Conservation (phyloP, 1,140 invertebrate species). For the Micrasema longulum region DNA sequence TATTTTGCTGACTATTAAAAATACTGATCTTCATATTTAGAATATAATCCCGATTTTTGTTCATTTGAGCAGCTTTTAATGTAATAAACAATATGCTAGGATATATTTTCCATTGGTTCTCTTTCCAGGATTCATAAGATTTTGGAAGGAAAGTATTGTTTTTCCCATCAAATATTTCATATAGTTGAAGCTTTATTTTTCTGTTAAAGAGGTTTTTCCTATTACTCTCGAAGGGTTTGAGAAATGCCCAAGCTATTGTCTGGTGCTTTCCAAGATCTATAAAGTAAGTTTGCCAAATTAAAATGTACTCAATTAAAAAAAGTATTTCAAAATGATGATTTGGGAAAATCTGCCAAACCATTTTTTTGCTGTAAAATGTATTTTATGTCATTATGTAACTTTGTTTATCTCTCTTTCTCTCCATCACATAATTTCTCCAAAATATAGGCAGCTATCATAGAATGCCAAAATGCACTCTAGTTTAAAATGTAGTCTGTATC, state of each 20-base stretch:
- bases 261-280: conserved; percentile 51
- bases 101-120: conserved; percentile 57
- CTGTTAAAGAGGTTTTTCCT: conserved; percentile 53
- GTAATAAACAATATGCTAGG: conserved; percentile 57
- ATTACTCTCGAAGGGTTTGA: conserved; percentile 55
- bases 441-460: no score
- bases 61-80: conserved; percentile 50
- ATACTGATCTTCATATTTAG: conserved; percentile 52
- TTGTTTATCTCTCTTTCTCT: no score
- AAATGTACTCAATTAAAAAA: no score
- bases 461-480: no score
- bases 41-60: conserved; percentile 33
- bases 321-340: no score
- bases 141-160: conserved; percentile 37
- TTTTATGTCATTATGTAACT: no score
- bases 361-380: no score
- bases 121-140: conserved; percentile 56
- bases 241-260: conserved; percentile 58
- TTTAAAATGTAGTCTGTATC: no score
- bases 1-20: conserved; percentile 45
- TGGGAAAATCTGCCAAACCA: no score
- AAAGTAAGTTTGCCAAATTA: no score
- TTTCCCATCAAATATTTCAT: conserved; percentile 49
- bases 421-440: no score
- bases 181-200: conserved; percentile 57